Percentiles rank a stretch among this genome's conserved stretches.
phyloP scores from a whole-genome alignment of 2,113 vertebrate species.

The Pyrgilauda ruficollis region DNA sequence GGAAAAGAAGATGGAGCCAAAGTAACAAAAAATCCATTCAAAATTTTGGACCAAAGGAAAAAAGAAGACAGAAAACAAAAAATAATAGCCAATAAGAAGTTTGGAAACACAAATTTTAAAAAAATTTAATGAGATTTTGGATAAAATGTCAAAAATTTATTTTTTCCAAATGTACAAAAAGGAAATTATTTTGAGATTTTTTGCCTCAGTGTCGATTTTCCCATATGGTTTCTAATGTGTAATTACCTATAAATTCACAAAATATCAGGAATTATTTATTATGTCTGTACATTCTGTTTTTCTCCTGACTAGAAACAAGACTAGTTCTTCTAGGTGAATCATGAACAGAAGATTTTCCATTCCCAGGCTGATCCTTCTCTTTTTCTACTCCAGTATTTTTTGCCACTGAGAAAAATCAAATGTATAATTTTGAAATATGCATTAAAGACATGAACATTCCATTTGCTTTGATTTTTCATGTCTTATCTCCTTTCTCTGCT shows the following conservation, averaged over 20 bases:
- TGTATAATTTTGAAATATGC: not conserved
- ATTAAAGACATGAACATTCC: not conserved
- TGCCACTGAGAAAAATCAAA: not conserved
- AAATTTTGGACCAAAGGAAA: not conserved
- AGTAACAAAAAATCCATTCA: not conserved
- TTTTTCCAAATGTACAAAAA: not conserved
- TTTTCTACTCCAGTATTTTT: not conserved
- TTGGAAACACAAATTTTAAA: not conserved
- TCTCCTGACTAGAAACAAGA: not conserved
- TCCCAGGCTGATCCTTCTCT: not conserved
- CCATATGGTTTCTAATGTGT: not conserved
- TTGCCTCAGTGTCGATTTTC: not conserved
- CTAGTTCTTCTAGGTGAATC: not conserved
- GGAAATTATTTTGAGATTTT: not conserved
- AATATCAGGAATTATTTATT: not conserved
- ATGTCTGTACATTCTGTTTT: not conserved
- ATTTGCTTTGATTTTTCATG: not conserved
- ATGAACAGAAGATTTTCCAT: not conserved
- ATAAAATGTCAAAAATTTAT: not conserved
- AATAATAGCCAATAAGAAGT: not conserved
- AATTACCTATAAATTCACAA: not conserved
- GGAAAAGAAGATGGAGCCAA: not conserved
- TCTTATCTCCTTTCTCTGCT: not conserved
- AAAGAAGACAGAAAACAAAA: not conserved
- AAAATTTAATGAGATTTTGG: not conserved